Evolutionary conservation across 1,140 invertebrate species (phyloP).

Genomic region (Maconellicoccus hirsutus): DNA sequence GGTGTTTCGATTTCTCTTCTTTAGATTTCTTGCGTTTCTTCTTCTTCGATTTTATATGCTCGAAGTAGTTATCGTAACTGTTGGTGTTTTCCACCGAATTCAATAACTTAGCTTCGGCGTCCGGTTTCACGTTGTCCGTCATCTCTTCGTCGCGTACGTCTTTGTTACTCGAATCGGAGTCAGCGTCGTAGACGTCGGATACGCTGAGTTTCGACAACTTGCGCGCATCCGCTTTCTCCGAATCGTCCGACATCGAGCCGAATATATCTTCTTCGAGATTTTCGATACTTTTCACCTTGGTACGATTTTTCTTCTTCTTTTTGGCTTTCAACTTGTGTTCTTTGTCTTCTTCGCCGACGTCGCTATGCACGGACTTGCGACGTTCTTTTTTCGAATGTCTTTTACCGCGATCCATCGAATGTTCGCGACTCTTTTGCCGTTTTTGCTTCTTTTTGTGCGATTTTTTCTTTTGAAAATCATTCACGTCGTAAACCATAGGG

Average conservation of each 20-base stretch:
- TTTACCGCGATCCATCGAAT: constrained; percentile 28
- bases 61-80: constrained; percentile 14
- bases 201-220: constrained; percentile 32
- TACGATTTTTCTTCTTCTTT: constrained; percentile 39
- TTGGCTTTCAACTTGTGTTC: constrained; percentile 59
- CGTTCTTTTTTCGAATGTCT: constrained; percentile 36
- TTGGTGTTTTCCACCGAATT: not conserved
- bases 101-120: not conserved
- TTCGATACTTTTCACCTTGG: constrained; percentile 6
- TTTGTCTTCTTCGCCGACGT: constrained; percentile 47
- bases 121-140: not conserved
- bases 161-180: constrained; percentile 33
- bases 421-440: constrained; percentile 48
- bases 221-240: constrained; percentile 25
- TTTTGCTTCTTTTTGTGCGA: constrained; percentile 71
- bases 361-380: constrained; percentile 31
- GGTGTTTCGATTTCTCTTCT: constrained; percentile 45
- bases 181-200: constrained; percentile 34
- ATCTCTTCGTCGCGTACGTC: not conserved
- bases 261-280: constrained; percentile 54
- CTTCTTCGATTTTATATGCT: constrained; percentile 45
- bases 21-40: constrained; percentile 72
- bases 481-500: not conserved
- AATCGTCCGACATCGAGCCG: constrained; percentile 60
- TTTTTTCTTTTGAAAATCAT: constrained; percentile 44